Evolutionary conservation across 2,797 vertebrate genomes (phyloP).

Genomic region (Merluccius polli): DNA sequence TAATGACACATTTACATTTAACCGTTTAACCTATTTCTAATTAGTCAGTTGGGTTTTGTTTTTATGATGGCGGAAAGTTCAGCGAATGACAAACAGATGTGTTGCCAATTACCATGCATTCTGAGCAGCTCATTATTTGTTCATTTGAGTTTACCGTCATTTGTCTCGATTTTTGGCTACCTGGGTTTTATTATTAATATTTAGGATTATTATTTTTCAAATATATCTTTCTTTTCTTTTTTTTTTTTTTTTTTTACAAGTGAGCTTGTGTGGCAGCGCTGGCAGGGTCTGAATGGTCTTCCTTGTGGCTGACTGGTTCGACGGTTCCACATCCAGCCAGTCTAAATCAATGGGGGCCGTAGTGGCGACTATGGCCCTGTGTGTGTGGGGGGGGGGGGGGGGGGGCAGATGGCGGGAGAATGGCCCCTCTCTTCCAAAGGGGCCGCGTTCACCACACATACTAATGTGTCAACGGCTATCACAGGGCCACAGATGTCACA

Average conservation of each 20-base stretch:
- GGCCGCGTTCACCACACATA: constrained; percentile 51
- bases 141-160: constrained; percentile 52
- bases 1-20: constrained; percentile 81
- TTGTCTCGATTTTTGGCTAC: constrained; percentile 43
- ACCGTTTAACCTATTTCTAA: constrained; percentile 75
- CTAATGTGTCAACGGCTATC: constrained; percentile 58
- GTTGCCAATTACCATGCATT: constrained; percentile 68
- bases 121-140: constrained; percentile 65
- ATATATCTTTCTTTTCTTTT: background rate
- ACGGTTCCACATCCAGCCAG: constrained; percentile 57
- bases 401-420: constrained; percentile 73
- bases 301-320: constrained; percentile 65
- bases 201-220: background rate
- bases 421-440: constrained; percentile 63
- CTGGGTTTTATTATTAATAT: too few species aligned
- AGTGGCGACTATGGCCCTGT: constrained; percentile 61
- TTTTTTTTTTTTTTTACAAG: constrained; percentile 44
- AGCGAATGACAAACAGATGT: constrained; percentile 77
- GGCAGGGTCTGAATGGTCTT: constrained; percentile 69
- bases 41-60: constrained; percentile 74
- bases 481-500: constrained; percentile 21
- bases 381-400: constrained; percentile 3
- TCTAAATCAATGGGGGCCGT: constrained; percentile 59
- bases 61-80: constrained; percentile 66
- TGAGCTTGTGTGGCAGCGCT: constrained; percentile 59